Evolutionary conservation across 2,888 invertebrate species (phyloP).

Genomic region (Chaetogeoica ovagalla): DNA sequence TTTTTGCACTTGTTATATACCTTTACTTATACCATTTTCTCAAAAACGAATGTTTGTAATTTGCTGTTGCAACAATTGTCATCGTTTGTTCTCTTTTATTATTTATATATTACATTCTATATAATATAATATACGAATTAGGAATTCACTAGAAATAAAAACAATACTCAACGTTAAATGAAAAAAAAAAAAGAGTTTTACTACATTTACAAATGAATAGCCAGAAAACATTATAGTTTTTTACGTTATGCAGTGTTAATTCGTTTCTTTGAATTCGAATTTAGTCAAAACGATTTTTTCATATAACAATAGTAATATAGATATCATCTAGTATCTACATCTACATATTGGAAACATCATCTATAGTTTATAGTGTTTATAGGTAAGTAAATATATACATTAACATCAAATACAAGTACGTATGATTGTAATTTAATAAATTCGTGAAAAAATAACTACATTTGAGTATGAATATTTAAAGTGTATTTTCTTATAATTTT

Average conservation of each 20-base stretch:
- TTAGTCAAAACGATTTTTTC: background rate
- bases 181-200: slow-evolving; percentile 26
- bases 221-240: background rate
- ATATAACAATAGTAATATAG: background rate
- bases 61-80: slow-evolving; percentile 12
- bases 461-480: background rate
- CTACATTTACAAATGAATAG: background rate
- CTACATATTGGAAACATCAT: no score
- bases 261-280: slow-evolving; percentile 3
- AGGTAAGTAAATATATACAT: background rate
- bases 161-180: slow-evolving; percentile 8
- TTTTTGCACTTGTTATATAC: background rate
- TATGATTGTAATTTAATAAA: background rate
- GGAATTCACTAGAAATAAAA: slow-evolving; percentile 20
- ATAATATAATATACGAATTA: background rate
- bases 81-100: slow-evolving; percentile 6
- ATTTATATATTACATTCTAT: background rate
- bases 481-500: background rate
- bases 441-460: no score
- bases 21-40: background rate
- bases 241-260: background rate
- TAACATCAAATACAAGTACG: background rate
- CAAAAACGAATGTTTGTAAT: background rate
- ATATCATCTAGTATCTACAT: background rate
- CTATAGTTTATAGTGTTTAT: no score